Conservation (phyloP, 1,140 invertebrate genomes). For the Piezodorus guildinii region DNA sequence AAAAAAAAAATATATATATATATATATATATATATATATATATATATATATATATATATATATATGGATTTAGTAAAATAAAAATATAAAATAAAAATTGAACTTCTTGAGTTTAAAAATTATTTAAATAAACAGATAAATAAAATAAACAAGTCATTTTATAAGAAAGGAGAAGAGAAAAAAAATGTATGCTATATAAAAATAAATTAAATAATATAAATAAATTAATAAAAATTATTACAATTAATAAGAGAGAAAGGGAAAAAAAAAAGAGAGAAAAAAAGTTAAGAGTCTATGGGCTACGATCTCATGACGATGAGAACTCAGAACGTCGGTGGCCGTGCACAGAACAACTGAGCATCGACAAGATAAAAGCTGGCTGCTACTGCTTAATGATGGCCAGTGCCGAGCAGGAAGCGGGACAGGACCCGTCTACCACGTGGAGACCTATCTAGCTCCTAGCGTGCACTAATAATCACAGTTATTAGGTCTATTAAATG, state of each 20-base stretch:
- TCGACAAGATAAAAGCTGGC: no score
- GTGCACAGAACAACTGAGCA: no score
- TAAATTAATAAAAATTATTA: not conserved
- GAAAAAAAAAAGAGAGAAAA: not conserved
- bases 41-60: not conserved
- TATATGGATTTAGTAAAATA: not conserved
- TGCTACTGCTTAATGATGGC: no score
- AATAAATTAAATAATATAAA: not conserved
- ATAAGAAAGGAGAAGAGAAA: not conserved
- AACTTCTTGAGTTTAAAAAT: not conserved
- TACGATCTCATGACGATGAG: no score
- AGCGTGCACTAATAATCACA: no score
- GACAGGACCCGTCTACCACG: no score
- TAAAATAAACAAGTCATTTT: not conserved
- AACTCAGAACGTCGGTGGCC: no score
- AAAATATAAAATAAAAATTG: not conserved
- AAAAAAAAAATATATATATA: not conserved
- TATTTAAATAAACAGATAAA: not conserved
- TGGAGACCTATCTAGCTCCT: no score
- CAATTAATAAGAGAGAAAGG: no score
- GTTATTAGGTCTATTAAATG: no score
- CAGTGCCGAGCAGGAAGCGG: no score
- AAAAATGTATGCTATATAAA: not conserved
- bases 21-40: not conserved
- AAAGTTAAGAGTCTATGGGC: no score